Evolutionary conservation across 2,113 vertebrate species (phyloP).

Genomic region (Micronisus gabar): DNA sequence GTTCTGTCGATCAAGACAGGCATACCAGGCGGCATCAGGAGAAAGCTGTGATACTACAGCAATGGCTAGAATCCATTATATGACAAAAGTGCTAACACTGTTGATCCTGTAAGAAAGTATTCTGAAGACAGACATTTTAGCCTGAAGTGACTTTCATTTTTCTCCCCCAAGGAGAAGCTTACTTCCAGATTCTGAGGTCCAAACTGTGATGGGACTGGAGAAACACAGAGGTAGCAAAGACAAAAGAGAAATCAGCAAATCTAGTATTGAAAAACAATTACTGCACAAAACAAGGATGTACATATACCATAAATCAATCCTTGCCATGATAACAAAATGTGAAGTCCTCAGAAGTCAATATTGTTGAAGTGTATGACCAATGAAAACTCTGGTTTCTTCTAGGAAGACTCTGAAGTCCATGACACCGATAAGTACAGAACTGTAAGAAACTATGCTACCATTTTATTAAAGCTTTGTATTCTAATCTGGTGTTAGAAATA

Average conservation of each 20-base stretch:
- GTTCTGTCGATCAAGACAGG: not conserved
- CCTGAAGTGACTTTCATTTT: not conserved
- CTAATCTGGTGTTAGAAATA: not conserved
- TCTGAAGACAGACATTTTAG: not conserved
- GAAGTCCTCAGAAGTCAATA: not conserved
- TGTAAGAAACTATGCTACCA: not conserved
- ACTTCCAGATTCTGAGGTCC: not conserved
- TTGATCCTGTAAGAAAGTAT: not conserved
- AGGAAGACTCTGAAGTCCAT: not conserved
- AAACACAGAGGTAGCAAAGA: not conserved
- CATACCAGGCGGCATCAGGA: rapidly evolving
- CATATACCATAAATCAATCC: not conserved
- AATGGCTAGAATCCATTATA: not conserved
- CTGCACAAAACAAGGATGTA: not conserved
- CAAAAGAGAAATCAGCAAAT: not conserved
- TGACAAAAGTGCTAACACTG: not conserved
- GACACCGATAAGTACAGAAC: not conserved
- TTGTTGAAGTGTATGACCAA: not conserved
- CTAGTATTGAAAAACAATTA: not conserved
- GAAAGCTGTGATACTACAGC: not conserved
- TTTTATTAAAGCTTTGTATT: not conserved
- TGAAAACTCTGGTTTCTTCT: not conserved
- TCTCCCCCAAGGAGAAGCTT: not conserved
- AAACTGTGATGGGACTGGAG: not conserved
- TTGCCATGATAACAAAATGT: not conserved